These are phyloP conservation scores for Enteromius paludinosus DNA, from an alignment of 2,797 vertebrate genomes.

Conservation along the genomic window DNA sequence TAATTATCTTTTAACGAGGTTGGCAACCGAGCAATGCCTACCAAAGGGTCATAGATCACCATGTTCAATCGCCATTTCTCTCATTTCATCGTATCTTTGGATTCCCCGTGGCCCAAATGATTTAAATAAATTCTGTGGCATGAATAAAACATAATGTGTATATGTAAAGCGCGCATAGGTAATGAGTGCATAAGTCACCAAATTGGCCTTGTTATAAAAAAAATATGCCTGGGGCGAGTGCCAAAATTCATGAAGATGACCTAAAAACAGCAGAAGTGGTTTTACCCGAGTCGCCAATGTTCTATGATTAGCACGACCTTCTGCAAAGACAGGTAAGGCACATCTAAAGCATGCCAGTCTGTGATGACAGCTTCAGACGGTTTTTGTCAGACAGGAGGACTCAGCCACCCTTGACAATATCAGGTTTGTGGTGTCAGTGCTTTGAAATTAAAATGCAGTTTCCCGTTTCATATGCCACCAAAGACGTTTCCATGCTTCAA, in stretches of 20 bases:
- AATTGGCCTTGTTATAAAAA: conserved; percentile 11
- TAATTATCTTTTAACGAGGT: conserved; percentile 74
- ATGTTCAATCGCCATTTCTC: conserved; percentile 25
- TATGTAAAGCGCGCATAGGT: conserved; percentile 29
- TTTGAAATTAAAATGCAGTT: conserved; percentile 77
- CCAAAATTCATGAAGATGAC: conserved; percentile 24
- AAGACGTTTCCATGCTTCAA: conserved; percentile 66
- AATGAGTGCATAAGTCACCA: conserved; percentile 22
- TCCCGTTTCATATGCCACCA: conserved; percentile 67
- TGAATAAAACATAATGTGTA: conserved; percentile 45
- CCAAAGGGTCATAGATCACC: conserved; percentile 59
- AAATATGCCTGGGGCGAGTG: conserved; percentile 8
- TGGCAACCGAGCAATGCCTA: conserved; percentile 59
- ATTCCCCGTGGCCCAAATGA: conserved; percentile 16
- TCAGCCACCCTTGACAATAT: conserved; percentile 64
- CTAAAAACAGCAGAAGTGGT: conserved; percentile 25
- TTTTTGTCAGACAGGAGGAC: conserved; percentile 67
- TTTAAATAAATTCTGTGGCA: conserved; percentile 4
- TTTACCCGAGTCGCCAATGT: conserved; percentile 26
- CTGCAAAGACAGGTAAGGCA: not conserved
- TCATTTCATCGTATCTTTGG: conserved; percentile 14
- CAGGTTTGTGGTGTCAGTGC: conserved; percentile 66
- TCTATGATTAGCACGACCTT: conserved; percentile 12
- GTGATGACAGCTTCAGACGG: conserved; percentile 69
- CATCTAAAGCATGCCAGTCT: conserved; percentile 47